phyloP scores from a whole-genome alignment of 2,797 vertebrate species.

The Urosaurus nigricauda region DNA sequence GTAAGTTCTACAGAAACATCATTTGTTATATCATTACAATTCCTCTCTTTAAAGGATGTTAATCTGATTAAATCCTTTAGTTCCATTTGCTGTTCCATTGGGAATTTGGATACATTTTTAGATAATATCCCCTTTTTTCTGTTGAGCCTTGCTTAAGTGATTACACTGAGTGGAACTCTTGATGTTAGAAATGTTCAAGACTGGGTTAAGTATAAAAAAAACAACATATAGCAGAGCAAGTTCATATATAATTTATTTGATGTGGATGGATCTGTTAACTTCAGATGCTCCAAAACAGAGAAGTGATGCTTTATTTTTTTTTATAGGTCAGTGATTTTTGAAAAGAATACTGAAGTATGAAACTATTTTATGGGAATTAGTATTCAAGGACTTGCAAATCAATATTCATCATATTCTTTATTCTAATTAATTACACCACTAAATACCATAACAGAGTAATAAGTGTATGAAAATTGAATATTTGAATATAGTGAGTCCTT shows the following conservation, averaged over 20 bases:
- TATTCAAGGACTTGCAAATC: not conserved
- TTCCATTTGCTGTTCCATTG: slow-evolving; percentile 46
- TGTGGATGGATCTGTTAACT: not conserved
- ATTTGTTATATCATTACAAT: slow-evolving; percentile 28
- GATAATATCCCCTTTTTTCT: not conserved
- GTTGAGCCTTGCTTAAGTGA: not conserved
- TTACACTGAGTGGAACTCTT: not conserved
- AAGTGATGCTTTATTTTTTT: not conserved
- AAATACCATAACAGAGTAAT: too few relatives aligned
- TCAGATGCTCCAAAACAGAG: not conserved
- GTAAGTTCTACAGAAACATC: slow-evolving; percentile 40
- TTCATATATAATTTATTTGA: not conserved
- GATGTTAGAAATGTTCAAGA: not conserved
- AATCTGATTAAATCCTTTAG: slow-evolving; percentile 66
- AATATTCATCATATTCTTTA: not conserved
- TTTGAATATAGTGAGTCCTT: too few relatives aligned
- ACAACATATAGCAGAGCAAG: not conserved
- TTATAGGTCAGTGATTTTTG: not conserved
- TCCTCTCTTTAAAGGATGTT: slow-evolving; percentile 47
- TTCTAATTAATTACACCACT: too few relatives aligned
- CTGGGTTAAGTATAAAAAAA: not conserved
- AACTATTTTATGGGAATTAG: not conserved
- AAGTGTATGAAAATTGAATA: too few relatives aligned
- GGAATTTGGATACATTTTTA: slow-evolving; percentile 52
- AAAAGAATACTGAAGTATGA: not conserved